phyloP scores from a whole-genome alignment of 2,113 vertebrate species.

The Vombatus ursinus region DNA sequence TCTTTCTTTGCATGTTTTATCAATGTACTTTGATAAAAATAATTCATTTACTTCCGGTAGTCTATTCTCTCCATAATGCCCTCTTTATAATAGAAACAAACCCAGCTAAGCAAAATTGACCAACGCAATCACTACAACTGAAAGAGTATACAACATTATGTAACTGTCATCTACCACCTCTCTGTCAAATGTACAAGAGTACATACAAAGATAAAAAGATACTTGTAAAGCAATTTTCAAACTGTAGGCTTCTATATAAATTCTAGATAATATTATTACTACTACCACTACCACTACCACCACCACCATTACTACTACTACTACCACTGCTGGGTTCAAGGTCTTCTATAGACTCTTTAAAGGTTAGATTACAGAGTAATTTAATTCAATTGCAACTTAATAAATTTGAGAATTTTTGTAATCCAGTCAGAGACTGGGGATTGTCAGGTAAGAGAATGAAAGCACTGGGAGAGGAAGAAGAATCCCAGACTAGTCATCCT shows the following conservation, averaged over 20 bases:
- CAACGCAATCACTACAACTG: background rate
- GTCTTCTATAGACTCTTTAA: too few species aligned
- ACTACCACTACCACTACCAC: too few species aligned
- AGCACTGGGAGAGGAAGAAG: conserved; percentile 9
- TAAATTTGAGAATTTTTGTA: background rate
- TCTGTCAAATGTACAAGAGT: background rate
- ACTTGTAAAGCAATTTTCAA: background rate
- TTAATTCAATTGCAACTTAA: background rate
- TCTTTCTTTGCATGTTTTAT: background rate
- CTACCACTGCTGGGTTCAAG: background rate
- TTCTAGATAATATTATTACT: background rate
- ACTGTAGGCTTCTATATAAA: background rate
- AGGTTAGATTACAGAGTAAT: background rate
- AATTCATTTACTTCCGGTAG: background rate
- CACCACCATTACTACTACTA: too few species aligned
- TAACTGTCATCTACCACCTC: background rate
- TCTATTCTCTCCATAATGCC: background rate
- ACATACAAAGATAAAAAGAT: background rate
- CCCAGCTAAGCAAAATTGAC: too few species aligned
- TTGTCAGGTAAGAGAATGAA: background rate
- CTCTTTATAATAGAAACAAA: background rate
- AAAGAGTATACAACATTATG: background rate
- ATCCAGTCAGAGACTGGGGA: background rate
- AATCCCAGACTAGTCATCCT: background rate
- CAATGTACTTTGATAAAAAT: too few species aligned